Evolutionary conservation across 1,140 invertebrate genomes (phyloP).

Genomic region (Carcinoscorpius rotundicauda): DNA sequence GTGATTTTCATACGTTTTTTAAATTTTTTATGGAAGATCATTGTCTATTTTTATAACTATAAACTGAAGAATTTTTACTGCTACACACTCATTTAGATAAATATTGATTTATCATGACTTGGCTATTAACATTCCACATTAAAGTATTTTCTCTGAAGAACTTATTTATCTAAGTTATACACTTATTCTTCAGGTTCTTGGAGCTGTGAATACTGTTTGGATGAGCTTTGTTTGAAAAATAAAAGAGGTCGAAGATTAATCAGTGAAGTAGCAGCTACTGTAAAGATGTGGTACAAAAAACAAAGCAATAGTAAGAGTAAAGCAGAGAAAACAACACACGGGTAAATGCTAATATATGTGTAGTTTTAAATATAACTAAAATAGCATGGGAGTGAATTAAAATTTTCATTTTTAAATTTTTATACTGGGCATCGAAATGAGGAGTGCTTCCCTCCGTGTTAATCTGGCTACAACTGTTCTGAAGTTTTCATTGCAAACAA

Average conservation of each 20-base stretch:
- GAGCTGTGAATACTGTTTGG: background rate
- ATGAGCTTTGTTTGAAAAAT: background rate
- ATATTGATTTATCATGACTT: background rate
- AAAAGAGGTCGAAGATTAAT: background rate
- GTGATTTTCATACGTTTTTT: no score
- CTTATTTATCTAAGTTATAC: background rate
- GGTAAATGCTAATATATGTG: background rate
- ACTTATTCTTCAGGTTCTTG: background rate
- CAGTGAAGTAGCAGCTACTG: conserved; percentile 13
- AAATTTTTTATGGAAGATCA: no score
- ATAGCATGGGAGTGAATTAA: background rate
- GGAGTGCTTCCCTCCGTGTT: no score
- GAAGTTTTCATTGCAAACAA: no score
- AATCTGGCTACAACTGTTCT: background rate
- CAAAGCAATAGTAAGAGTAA: conserved; percentile 6
- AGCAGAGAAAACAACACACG: conserved; percentile 30
- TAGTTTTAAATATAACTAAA: background rate
- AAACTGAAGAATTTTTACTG: background rate
- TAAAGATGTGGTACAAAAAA: conserved; percentile 26
- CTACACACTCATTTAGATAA: background rate
- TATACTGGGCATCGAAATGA: no score
- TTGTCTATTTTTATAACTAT: background rate
- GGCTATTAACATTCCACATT: background rate
- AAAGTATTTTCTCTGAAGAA: background rate
- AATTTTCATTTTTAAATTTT: background rate